phyloP scores from a whole-genome alignment of 2,113 vertebrate genomes.

The Odocoileus virginianus region DNA sequence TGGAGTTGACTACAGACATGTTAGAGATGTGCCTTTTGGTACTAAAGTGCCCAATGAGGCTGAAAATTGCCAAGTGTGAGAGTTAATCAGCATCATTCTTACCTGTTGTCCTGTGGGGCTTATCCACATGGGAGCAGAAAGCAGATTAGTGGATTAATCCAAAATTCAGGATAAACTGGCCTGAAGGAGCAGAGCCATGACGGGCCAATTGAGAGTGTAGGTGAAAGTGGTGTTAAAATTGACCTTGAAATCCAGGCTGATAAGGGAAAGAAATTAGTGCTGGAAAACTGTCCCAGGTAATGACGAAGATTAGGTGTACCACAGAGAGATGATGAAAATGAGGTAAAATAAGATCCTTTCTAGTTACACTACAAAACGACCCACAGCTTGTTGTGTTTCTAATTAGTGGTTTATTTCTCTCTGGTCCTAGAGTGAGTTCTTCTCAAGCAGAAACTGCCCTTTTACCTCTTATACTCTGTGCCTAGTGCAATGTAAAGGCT shows the following conservation, averaged over 20 bases:
- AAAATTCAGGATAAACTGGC: background rate
- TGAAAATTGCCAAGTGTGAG: background rate
- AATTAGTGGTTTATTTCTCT: background rate
- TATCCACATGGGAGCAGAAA: background rate
- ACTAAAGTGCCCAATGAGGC: background rate
- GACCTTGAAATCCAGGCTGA: background rate
- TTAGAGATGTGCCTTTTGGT: background rate
- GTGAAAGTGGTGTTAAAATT: background rate
- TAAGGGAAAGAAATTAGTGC: background rate
- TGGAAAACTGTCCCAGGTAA: background rate
- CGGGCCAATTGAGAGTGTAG: background rate
- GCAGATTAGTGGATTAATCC: background rate
- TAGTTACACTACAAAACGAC: background rate
- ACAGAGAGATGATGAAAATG: background rate
- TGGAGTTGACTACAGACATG: background rate
- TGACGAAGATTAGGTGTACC: background rate
- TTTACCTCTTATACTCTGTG: background rate
- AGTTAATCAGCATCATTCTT: background rate
- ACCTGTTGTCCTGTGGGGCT: background rate
- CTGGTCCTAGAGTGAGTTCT: background rate
- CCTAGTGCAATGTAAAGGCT: background rate
- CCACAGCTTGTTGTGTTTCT: background rate
- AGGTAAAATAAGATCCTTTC: background rate
- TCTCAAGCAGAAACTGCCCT: background rate
- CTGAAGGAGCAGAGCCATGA: background rate